Conservation (phyloP, 2,888 invertebrate species). For the Stenolophus ochropezus region DNA sequence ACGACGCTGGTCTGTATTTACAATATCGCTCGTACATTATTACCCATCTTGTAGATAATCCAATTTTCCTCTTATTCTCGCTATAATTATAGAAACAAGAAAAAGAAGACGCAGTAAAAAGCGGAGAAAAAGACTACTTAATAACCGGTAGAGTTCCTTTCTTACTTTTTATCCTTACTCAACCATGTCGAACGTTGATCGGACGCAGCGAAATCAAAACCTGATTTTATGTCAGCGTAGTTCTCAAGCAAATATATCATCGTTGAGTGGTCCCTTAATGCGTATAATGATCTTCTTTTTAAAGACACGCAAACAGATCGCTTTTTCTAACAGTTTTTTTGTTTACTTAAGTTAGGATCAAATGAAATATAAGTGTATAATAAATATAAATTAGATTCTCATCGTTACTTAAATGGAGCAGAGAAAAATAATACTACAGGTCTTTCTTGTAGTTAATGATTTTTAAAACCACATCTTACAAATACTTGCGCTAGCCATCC, state of each 20-base stretch:
- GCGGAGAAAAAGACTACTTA: background rate
- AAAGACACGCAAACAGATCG: background rate
- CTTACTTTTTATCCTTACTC: slow-evolving; percentile 39
- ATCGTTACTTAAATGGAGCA: no score
- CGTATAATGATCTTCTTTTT: background rate
- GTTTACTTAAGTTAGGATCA: background rate
- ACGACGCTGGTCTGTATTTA: background rate
- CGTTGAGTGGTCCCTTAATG: background rate
- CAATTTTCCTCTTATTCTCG: slow-evolving; percentile 33
- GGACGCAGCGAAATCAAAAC: slow-evolving; percentile 11
- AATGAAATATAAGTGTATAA: background rate
- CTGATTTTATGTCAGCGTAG: slow-evolving; percentile 28
- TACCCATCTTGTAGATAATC: background rate
- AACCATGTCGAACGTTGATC: slow-evolving; percentile 23
- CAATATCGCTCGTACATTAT: background rate
- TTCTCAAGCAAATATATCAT: slow-evolving; percentile 15
- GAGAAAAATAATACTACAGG: no score
- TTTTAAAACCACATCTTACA: no score
- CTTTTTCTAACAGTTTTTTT: background rate
- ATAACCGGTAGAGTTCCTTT: slow-evolving; percentile 38
- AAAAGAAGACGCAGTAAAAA: slow-evolving; percentile 5
- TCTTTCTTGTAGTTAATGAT: no score
- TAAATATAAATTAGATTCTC: background rate
- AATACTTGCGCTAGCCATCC: no score
- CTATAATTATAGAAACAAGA: slow-evolving; percentile 25